Base-by-base conservation (phyloP, 2,888 invertebrate species). In the Pocota personata region DNA sequence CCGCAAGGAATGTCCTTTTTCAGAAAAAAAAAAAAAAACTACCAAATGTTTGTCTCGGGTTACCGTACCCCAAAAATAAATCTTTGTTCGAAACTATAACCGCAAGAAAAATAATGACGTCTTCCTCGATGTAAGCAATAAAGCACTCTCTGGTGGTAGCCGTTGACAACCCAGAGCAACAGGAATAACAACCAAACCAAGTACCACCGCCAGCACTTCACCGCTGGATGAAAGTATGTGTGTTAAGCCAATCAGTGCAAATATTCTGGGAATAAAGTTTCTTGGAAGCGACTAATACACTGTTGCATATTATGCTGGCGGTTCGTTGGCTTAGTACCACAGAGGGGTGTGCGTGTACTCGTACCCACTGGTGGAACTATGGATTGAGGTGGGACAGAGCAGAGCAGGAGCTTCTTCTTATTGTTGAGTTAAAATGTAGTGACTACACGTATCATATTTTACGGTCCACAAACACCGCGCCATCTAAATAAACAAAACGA, bases 401-500 rank as follows among this genome's bases (percentile, higher is more conserved):
- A n/a, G 40, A 66, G 66, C 43, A 67, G 66, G 46, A 76, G 69
- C 57, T 64, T 64, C 71, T 71, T 62, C 58, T 60, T 80, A 19
- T 55, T 72, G 66, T 79, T 71, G 30, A 73, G 69, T 48, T 66
- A 64, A 77, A 58, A 58, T 83, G 52, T 73, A 46, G n/a, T 67
- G 67, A 58, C 48, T 72, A 66, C 80, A 67, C 82, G 60, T 86
- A 86, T 86, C 86, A 82, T 76, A 82, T 86, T 82, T 77, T 72
- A 72, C 76, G 82, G 62, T 76, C 82, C 82, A 77, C 76, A 84
- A 80, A 40, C 71, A 55, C 57, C 67, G 46, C 73, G 52, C 60
- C 80, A 73, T 71, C 50, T 21, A 57, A 57, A 46, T 7, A 50
- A 78, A 21, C 46, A 40, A 21, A 8, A 14, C 4, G 35, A 50